Evolutionary conservation across 92 coral and sea anemone species (phyloP), one percentile per base, ranked within the genome.

Genomic region (Epizoanthus scotinus): DNA sequence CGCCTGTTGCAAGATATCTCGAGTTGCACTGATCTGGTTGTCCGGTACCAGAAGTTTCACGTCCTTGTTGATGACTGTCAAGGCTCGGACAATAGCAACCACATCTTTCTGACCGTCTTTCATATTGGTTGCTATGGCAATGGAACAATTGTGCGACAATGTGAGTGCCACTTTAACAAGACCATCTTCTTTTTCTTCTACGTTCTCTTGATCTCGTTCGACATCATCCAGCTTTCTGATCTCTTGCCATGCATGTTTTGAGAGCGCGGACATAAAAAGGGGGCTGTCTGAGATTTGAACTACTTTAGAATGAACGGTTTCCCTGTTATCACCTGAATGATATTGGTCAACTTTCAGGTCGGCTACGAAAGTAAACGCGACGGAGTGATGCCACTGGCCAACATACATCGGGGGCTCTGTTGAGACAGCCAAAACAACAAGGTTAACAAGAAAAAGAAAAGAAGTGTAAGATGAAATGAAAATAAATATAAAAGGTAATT

Each of bases 201-300:
- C 21, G 6, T 20, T 34, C 57, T 54, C 47, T 19, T 5, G 26
- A 18, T 55, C 26, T 17, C 21, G n/a, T 18, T 4, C 57, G 17
- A 29, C 59, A 24, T 26, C 57, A 56, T 73, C 79, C 1, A 73
- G 66, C 36, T 28, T 31, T 57, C 29, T 55, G 18, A 73, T 73
- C 66, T 73, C 27, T 73, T 22, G 22, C 65, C 64, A 73, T 2
- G 67, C 31, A 31, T 73, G 65, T 21, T 56, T 36, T 17, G 79
- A 73, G 14, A 73, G 66, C 56, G 65, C 79, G 20, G 79, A 73
- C 79, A 73, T 55, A 21, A 73, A 73, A n/a, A 73, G 79, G 8
- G 79, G 79, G 21, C 57, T 57, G 31, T 72, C 64, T 12, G 78
- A 25, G 13, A 72, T 61, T 50, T 72, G 63, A 19, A 72, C 20